These are phyloP conservation scores for Erithacus rubecula DNA, from an alignment of 2,797 vertebrate species.

Conservation along the genomic window DNA sequence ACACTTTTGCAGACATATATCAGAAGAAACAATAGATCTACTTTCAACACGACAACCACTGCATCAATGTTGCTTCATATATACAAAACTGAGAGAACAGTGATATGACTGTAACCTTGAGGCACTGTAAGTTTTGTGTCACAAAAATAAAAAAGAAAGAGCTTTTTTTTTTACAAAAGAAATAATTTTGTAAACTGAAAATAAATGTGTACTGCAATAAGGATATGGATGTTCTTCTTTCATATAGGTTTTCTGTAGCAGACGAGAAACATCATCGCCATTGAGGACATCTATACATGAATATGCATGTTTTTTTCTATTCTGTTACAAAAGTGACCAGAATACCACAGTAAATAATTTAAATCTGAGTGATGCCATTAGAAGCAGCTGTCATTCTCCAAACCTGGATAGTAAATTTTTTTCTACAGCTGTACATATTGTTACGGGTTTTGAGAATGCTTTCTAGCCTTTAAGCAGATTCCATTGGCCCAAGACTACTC, in stretches of 20 bases:
- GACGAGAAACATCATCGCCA: neutral
- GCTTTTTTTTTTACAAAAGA: neutral
- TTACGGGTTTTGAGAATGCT: neutral
- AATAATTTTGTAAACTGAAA: constrained; percentile 12
- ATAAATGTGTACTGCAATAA: neutral
- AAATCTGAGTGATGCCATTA: neutral
- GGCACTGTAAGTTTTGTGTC: neutral
- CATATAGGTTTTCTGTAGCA: neutral
- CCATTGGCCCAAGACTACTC: neutral
- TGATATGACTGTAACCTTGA: constrained; percentile 27
- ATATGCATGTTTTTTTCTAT: neutral
- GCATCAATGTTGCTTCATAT: constrained; percentile 11
- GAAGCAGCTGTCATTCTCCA: neutral
- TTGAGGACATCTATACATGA: neutral
- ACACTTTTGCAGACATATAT: neutral
- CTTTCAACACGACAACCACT: neutral
- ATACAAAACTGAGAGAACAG: constrained; percentile 9
- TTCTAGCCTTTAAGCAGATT: neutral
- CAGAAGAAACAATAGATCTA: neutral
- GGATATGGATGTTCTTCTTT: neutral
- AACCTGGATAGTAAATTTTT: neutral
- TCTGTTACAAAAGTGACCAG: neutral
- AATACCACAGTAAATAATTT: neutral
- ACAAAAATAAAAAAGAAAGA: neutral
- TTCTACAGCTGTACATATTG: neutral